A percentile compares a stretch with the other conserved stretches of the same genome.
phyloP scores from a whole-genome alignment of 64 coral and sea anemone genomes.

The Pachyseris speciosa region DNA sequence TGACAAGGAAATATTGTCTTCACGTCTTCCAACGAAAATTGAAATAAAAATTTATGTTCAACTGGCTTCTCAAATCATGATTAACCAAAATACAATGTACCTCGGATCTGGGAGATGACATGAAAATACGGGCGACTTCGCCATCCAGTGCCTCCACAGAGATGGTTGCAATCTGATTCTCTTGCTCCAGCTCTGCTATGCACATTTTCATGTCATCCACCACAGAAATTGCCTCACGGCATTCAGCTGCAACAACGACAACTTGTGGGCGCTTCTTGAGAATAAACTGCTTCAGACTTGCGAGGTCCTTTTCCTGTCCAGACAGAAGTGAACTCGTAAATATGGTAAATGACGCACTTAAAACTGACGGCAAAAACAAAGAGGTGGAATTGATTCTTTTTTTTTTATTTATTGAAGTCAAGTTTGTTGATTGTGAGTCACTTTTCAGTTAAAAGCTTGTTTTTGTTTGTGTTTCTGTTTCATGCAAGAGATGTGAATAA shows the following conservation, averaged over 20 bases:
- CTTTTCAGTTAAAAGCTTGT: too few species aligned
- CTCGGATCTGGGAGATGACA: constrained; percentile 82
- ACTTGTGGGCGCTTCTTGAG: constrained; percentile 94
- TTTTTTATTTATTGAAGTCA: too few species aligned
- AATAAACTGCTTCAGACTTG: constrained; percentile 93
- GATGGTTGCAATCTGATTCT: constrained; percentile 90
- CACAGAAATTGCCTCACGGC: constrained; percentile 71
- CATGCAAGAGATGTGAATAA: too few species aligned
- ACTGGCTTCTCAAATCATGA: too few species aligned
- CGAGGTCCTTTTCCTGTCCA: constrained; percentile 86
- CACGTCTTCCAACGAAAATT: background rate
- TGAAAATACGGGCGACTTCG: constrained; percentile 92
- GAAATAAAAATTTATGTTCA: background rate
- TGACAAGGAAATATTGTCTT: too few species aligned
- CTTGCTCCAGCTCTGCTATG: constrained; percentile 91
- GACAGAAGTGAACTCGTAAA: background rate
- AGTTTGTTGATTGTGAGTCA: too few species aligned
- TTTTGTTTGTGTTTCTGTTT: too few species aligned
- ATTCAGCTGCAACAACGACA: constrained; percentile 79
- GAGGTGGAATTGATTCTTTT: too few species aligned
- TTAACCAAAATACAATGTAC: background rate
- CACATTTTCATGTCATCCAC: constrained; percentile 96
- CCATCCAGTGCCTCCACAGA: constrained; percentile 87
- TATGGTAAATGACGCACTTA: too few species aligned
- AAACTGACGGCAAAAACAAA: too few species aligned